These are phyloP conservation scores for Mastigias papua DNA, from an alignment of 30 jellyfish, hydroid and myxozoan species.

Conservation along the genomic window DNA sequence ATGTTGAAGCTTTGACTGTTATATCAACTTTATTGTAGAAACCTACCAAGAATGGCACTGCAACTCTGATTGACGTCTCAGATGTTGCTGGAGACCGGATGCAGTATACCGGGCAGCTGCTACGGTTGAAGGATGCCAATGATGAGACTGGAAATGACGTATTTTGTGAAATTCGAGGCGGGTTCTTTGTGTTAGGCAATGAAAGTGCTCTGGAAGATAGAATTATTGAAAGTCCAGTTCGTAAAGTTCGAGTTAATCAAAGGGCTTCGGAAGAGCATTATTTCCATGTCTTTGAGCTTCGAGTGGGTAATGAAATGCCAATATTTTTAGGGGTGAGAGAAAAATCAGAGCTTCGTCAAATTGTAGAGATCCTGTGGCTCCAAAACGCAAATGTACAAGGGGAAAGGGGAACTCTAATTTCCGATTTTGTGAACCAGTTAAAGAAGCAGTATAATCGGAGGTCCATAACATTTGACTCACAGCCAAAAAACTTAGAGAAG, in stretches of 20 bases:
- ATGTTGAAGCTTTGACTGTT: background rate
- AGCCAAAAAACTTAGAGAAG: constrained; percentile 8
- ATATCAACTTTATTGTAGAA: constrained; percentile 24
- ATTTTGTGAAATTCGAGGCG: constrained; percentile 45
- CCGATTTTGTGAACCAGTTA: constrained; percentile 5
- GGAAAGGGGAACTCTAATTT: constrained; percentile 31
- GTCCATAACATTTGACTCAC: constrained; percentile 35
- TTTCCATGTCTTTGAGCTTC: constrained; percentile 7
- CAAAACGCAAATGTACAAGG: constrained; percentile 59
- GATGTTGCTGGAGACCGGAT: constrained; percentile 15
- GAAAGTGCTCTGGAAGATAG: constrained; percentile 12
- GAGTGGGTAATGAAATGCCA: background rate
- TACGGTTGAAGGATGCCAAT: background rate
- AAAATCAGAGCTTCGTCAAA: background rate
- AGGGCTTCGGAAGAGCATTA: background rate
- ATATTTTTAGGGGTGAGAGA: constrained; percentile 15
- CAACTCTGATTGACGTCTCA: constrained; percentile 9
- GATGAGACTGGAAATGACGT: constrained; percentile 31
- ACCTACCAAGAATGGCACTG: constrained; percentile 27
- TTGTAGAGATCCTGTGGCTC: constrained; percentile 49
- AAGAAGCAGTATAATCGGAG: constrained; percentile 39
- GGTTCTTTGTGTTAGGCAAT: constrained; percentile 31
- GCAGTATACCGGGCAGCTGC: constrained; percentile 17
- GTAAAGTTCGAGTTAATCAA: constrained; percentile 34
- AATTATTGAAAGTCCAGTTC: constrained; percentile 35